Base-by-base conservation (phyloP, 2,113 vertebrate species). In the Vicugna pacos region DNA sequence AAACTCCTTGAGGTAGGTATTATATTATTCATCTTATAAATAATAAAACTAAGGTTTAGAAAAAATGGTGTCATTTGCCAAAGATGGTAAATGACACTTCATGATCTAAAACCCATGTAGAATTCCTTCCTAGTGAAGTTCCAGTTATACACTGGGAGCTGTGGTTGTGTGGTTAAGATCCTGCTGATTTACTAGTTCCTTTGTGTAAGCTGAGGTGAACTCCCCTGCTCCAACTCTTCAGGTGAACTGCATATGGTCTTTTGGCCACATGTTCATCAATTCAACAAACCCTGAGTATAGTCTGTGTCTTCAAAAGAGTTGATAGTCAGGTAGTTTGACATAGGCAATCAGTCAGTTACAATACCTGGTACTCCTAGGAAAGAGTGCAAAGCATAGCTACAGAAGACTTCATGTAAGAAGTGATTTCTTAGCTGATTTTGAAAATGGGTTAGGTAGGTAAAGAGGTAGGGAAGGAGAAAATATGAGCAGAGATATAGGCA, bases 11-110 rank as follows among this genome's bases (percentile, higher is more conserved):
- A 72, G 17, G 62, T 79, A 79, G 24, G 16, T 84, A 69, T 12
- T 89, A 8, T 56, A 24, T 35, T 35, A 79, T 26, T 93, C 20
- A 93, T 77, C 89, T 77, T 93, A 32, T 90, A 84, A n/a, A 24
- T 84, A 93, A 79, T 14, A 89, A 90, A 72, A 72, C 14, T 32
- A 52, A 42, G 30, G 46, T 76, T 95, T 89, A 80, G 46, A 6
- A 91, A 86, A 52, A 42, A 4, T 42, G 38, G 32, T 42, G 1
- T 32, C 76, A 67, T 75, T 76, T 79, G 46, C 32, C 15, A 46
- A 50, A 65, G 56, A 5, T 87, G 65, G 54, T 87, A 81, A 72
- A 52, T 89, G 30, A 77, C 62, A 62, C 52, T 67, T 93, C 15
- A 62, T 69, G 12, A 28, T 83, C 30, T 77, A 46, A 80, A 80